Evolutionary conservation across 2,797 vertebrate species (phyloP), one percentile per base, ranked within the genome.

Genomic region (Clamator glandarius): DNA sequence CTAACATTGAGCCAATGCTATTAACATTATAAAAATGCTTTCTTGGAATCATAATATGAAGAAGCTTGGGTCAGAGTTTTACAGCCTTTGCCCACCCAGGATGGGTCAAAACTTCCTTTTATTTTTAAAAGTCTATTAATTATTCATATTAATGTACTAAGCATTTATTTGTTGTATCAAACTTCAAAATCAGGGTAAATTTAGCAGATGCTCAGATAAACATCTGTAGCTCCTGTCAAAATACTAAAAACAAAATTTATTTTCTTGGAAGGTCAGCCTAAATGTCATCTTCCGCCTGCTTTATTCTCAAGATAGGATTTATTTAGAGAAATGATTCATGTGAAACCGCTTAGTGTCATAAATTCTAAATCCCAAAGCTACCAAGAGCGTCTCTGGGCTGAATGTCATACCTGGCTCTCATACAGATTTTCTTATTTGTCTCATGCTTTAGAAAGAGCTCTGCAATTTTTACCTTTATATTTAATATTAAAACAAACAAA

Each of bases 261-360:
- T 95, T 92, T 83, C 72, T 80, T 83, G 35, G 72, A 89, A 95
- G 84, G 75, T 83, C 90, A 93, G 61, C 19, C 44, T 90, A 95
- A 95, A 94, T 89, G 57, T 87, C 21, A 0, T 76, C 39, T 73
- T 52, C 80, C 76, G 39, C 33, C 77, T 82, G 81, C 33, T 55
- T 93, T 76, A 74, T 48, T 80, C 72, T 85, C 68, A 90, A 94
- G 52, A 74, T 5, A 69, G 26, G 12, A 87, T 89, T 94, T 82
- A n/a, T 93, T 86, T 81, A 74, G 78, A 91, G 81, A 77, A 90
- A 62, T 15, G 74, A 61, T 24, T 82, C 19, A 39, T 82, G 80
- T 74, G 52, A 93, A 78, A 91, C 31, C 70, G 42, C 58, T 92
- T 35, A 54, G 41, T 64, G 52, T 15, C 64, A 57, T 77, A 76